Conservation (phyloP, 2,113 vertebrate genomes). For the Pseudonaja textilis region DNA sequence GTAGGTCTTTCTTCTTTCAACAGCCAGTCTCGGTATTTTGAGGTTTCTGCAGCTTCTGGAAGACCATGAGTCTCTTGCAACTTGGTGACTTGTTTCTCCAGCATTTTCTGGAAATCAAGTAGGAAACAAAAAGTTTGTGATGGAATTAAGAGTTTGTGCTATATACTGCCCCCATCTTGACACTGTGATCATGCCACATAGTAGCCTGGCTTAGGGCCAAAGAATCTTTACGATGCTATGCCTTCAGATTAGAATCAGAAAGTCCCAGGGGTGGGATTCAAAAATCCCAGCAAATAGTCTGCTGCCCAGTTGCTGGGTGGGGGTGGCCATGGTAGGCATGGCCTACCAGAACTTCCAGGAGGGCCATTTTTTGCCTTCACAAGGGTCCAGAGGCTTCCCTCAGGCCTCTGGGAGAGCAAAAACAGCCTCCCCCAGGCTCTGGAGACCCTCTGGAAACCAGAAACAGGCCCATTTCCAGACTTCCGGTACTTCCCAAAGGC, state of each 20-base stretch:
- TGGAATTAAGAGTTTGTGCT: neutral
- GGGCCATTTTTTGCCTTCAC: no score
- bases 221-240: no score
- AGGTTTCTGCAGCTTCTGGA: constrained; percentile 11
- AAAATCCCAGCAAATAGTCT: no score
- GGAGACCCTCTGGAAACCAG: no score
- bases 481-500: no score
- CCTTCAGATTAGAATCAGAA: neutral
- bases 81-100: constrained; percentile 54
- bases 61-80: constrained; percentile 32
- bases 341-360: no score
- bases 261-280: neutral
- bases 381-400: no score
- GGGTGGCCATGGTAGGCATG: no score
- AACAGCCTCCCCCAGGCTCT: no score
- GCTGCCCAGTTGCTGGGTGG: no score
- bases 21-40: constrained; percentile 53
- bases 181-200: neutral
- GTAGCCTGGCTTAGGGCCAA: neutral
- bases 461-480: no score
- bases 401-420: no score
- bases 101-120: constrained; percentile 50
- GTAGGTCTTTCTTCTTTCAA: constrained; percentile 37
- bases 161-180: neutral
- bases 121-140: neutral